Evolutionary conservation across 2,797 vertebrate genomes (phyloP).

Genomic region (Pyrocephalus nanus): DNA sequence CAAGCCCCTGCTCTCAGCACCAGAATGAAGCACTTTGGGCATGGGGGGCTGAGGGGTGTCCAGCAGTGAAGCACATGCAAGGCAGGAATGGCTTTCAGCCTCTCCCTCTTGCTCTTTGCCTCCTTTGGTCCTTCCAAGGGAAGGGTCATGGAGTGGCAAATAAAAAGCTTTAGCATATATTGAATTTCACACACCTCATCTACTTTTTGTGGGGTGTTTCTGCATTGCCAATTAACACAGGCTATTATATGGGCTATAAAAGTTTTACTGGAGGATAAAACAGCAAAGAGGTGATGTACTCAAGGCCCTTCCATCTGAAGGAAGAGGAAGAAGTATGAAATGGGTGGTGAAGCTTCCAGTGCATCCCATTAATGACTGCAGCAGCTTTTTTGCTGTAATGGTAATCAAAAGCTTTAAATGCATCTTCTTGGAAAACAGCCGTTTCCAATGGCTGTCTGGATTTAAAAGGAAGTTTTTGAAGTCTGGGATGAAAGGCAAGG

Average conservation of each 20-base stretch:
- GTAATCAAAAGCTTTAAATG: neutral
- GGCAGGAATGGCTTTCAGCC: neutral
- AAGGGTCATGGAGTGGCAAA: neutral
- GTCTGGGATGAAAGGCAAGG: accelerated
- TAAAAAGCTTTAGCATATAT: neutral
- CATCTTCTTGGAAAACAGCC: neutral
- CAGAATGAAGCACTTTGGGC: too few species aligned
- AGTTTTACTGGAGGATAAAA: neutral
- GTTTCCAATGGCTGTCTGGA: neutral
- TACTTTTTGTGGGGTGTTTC: neutral
- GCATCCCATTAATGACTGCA: neutral
- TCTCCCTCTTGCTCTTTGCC: neutral
- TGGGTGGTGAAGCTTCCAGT: neutral
- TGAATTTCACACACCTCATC: neutral
- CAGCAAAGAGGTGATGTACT: neutral
- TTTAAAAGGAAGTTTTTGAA: neutral
- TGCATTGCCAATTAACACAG: neutral
- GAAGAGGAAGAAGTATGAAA: neutral
- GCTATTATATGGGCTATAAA: neutral
- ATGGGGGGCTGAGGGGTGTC: accelerated
- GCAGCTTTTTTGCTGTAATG: neutral
- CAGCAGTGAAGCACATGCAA: too few species aligned
- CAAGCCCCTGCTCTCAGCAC: neutral
- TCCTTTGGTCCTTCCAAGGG: neutral
- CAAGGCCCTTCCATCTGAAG: neutral